A percentile compares a stretch with the other conserved stretches of the same genome.
These are phyloP conservation scores for Capra hircus DNA, from an alignment of 2,113 vertebrate genomes.

Conservation along the genomic window DNA sequence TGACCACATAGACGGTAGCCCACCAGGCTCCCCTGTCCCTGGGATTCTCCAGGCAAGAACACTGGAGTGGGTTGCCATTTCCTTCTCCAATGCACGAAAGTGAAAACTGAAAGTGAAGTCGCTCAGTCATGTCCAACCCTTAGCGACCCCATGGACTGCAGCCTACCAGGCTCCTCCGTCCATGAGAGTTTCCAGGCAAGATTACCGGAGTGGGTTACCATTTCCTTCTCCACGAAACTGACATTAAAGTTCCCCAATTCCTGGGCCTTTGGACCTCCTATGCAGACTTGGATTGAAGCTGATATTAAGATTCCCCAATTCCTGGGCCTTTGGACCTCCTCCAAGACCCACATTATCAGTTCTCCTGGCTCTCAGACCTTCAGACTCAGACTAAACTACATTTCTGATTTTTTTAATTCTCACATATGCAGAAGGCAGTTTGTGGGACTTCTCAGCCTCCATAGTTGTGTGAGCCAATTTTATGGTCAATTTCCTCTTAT, in stretches of 20 bases:
- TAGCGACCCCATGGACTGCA: no score
- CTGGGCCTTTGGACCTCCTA: no score
- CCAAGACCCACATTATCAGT: background rate
- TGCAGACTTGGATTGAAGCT: no score
- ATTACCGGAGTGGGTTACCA: no score
- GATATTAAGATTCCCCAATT: background rate
- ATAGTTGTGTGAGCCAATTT: background rate
- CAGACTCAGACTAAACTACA: background rate
- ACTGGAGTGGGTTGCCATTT: no score
- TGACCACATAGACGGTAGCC: fast-evolving
- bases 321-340: background rate
- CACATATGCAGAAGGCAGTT: background rate
- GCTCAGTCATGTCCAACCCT: fast-evolving
- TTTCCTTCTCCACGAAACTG: no score
- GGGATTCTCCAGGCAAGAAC: no score
- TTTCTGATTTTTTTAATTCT: background rate
- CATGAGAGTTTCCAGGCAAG: no score
- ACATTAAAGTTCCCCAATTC: no score
- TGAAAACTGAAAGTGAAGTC: no score
- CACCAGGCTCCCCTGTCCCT: no score
- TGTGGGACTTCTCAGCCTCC: background rate
- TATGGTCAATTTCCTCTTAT: background rate
- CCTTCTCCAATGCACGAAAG: no score
- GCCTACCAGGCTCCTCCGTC: fast-evolving
- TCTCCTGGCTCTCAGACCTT: background rate